These are phyloP conservation scores for Thalassarche chlororhynchos DNA, from an alignment of 2,113 vertebrate species.

Conservation along the genomic window DNA sequence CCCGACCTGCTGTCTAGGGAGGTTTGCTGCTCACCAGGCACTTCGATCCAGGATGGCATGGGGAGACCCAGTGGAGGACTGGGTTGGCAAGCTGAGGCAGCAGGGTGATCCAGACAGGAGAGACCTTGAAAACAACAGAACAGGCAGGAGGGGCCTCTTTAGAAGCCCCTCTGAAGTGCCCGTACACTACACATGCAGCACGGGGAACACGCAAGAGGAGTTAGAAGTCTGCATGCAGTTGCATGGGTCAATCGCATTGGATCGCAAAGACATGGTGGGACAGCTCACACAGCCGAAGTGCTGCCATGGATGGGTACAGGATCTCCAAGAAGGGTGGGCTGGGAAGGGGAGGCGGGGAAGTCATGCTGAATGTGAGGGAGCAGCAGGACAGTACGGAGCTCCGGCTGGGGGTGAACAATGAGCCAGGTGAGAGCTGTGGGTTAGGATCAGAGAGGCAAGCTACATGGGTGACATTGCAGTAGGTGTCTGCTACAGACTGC, in stretches of 20 bases:
- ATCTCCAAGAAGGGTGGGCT: not conserved
- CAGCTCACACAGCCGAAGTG: not conserved
- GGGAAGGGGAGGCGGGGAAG: not conserved
- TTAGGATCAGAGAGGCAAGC: not conserved
- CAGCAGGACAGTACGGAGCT: not conserved
- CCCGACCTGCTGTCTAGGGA: not conserved
- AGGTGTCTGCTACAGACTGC: not conserved
- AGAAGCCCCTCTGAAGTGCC: not conserved
- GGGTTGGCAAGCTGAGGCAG: not conserved
- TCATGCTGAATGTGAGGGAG: not conserved
- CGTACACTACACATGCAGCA: rapidly evolving
- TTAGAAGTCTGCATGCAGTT: no score
- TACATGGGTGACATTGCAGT: not conserved
- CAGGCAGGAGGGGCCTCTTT: not conserved
- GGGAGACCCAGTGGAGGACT: no score
- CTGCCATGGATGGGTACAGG: not conserved
- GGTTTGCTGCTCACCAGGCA: not conserved
- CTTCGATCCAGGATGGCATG: rapidly evolving
- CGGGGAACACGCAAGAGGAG: not conserved
- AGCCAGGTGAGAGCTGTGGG: not conserved
- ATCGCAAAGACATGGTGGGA: not conserved
- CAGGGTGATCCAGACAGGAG: not conserved
- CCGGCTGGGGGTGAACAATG: not conserved
- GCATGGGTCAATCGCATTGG: rapidly evolving
- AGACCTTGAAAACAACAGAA: not conserved